Evolutionary conservation across 2,113 vertebrate genomes (phyloP).

Genomic region (Leptodactylus fuscus): DNA sequence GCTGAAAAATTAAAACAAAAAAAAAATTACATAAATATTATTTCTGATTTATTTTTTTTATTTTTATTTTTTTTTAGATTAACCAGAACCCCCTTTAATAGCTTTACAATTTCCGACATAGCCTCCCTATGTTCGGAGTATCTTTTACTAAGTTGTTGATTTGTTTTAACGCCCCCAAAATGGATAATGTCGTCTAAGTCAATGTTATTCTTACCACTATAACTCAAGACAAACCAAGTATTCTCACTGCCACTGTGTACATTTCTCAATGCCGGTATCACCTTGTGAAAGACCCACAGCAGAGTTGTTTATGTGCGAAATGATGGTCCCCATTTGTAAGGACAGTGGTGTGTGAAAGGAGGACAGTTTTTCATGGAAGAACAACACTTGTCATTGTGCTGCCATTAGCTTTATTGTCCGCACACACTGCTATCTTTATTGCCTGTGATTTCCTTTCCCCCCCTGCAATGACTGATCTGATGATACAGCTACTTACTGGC

Average conservation of each 20-base stretch:
- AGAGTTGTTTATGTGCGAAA: conserved; percentile 35
- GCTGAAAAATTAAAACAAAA: too few species aligned
- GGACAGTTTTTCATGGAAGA: conserved; percentile 38
- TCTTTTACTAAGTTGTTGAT: neutral
- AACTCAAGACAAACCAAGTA: neutral
- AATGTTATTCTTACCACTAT: conserved; percentile 28
- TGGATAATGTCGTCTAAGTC: conserved; percentile 4
- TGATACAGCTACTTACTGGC: conserved; percentile 1
- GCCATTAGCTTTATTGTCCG: conserved; percentile 23
- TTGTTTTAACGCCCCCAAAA: neutral
- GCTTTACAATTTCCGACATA: too few species aligned
- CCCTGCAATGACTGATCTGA: conserved; percentile 17
- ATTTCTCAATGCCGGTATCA: conserved; percentile 43
- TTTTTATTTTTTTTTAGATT: neutral
- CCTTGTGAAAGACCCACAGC: conserved; percentile 33
- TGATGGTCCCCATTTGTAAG: conserved; percentile 39
- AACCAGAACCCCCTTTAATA: neutral
- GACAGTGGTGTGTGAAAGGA: conserved; percentile 30
- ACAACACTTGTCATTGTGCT: conserved; percentile 43
- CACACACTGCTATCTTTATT: conserved; percentile 41
- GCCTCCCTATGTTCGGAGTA: too few species aligned
- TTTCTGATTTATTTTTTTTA: too few species aligned
- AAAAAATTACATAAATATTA: too few species aligned
- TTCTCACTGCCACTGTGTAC: conserved; percentile 21
- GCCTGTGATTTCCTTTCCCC: conserved; percentile 42